Percentiles rank a stretch among this genome's conserved stretches.
Conservation (phyloP, 1,140 invertebrate genomes). For the Lucilia cuprina region DNA sequence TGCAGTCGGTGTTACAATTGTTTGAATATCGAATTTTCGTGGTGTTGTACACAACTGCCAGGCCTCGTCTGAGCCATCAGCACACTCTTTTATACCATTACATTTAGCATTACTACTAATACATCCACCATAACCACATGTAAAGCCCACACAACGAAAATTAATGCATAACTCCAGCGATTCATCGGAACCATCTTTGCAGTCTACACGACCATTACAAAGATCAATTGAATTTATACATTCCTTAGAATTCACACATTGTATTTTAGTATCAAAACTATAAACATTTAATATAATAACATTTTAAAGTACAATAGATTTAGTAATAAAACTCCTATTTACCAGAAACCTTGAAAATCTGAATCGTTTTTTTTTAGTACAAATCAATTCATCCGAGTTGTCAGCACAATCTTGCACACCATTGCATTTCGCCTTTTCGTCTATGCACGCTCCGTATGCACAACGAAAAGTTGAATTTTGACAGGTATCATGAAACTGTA, state of each 20-base stretch:
- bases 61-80: constrained; percentile 67
- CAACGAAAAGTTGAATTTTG: constrained; percentile 66
- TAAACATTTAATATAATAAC: background rate
- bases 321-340: background rate
- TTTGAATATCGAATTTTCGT: background rate
- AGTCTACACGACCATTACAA: constrained; percentile 74
- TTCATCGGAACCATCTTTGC: constrained; percentile 72
- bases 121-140: constrained; percentile 70
- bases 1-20: background rate
- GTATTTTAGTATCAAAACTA: constrained; percentile 9
- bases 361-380: background rate
- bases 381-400: constrained; percentile 72
- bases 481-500: constrained; percentile 55
- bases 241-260: constrained; percentile 19
- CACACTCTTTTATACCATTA: constrained; percentile 65
- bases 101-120: constrained; percentile 69
- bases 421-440: constrained; percentile 68
- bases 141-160: constrained; percentile 62
- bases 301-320: too few species aligned
- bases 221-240: constrained; percentile 14
- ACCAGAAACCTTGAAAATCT: constrained; percentile 18
- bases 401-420: constrained; percentile 70
- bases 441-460: constrained; percentile 69
- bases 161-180: constrained; percentile 53
- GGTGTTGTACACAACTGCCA: constrained; percentile 25